Evolutionary conservation across 2,888 invertebrate species (phyloP).

Genomic region (Magallana nippona): DNA sequence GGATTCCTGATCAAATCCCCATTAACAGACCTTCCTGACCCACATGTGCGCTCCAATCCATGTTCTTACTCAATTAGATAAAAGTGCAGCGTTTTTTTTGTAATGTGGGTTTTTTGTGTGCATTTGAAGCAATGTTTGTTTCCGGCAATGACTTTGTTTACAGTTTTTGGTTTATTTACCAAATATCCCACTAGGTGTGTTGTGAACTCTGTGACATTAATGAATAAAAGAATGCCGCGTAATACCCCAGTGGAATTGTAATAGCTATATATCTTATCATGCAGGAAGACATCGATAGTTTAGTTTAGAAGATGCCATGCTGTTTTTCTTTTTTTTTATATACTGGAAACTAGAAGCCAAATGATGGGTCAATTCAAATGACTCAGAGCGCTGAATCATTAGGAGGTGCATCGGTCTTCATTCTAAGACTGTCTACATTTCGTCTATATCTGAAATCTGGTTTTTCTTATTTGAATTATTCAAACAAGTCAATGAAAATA

Average conservation of each 20-base stretch:
- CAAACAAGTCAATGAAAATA: too few relatives aligned
- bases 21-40: slow-evolving; percentile 32
- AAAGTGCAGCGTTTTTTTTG: slow-evolving; percentile 20
- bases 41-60: slow-evolving; percentile 20
- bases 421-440: not conserved
- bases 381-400: slow-evolving; percentile 24
- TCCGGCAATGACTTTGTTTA: not conserved
- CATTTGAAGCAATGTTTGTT: not conserved
- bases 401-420: not conserved
- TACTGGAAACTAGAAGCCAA: not conserved
- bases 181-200: not conserved
- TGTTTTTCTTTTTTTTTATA: not conserved
- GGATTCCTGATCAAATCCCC: slow-evolving; percentile 24
- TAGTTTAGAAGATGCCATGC: not conserved
- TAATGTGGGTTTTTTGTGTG: not conserved
- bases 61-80: slow-evolving; percentile 28
- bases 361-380: not conserved
- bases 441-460: too few relatives aligned
- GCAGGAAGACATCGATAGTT: not conserved
- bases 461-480: too few relatives aligned
- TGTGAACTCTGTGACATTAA: not conserved
- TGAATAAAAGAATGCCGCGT: not conserved
- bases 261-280: slow-evolving; percentile 8
- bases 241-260: not conserved
- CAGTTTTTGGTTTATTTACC: not conserved